Evolutionary conservation across 2,113 vertebrate species (phyloP).

Genomic region (Corythornis vintsioides): DNA sequence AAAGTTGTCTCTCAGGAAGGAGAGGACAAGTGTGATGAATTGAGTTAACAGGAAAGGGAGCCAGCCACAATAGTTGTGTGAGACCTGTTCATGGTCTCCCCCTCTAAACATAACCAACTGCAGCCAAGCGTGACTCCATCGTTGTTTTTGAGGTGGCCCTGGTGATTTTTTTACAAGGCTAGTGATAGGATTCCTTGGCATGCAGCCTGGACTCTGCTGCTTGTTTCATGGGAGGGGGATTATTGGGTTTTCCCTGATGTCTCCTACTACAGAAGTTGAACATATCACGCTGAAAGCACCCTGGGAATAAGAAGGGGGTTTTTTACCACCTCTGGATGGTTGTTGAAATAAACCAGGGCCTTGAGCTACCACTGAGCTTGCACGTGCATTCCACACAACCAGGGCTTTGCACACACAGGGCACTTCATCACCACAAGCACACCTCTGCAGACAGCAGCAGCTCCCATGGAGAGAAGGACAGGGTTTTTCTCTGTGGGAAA

Average conservation of each 20-base stretch:
- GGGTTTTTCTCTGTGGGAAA: neutral
- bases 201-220: neutral
- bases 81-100: neutral
- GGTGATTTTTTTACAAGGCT: slow-evolving; percentile 46
- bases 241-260: slow-evolving; percentile 11
- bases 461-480: neutral
- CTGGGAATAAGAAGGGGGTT: neutral
- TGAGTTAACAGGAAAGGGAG: slow-evolving; percentile 1
- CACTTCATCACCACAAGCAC: neutral
- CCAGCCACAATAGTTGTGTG: slow-evolving; percentile 1
- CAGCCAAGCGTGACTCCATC: neutral
- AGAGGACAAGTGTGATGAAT: slow-evolving; percentile 24
- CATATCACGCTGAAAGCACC: neutral
- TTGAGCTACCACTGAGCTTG: neutral
- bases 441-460: neutral
- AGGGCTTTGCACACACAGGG: neutral
- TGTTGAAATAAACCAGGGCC: neutral
- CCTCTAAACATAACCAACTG: slow-evolving; percentile 9
- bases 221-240: neutral
- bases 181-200: slow-evolving; percentile 47
- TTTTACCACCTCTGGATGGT: neutral
- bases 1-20: slow-evolving; percentile 15
- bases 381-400: neutral
- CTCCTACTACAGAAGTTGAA: neutral
- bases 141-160: slow-evolving; percentile 33